phyloP scores from a whole-genome alignment of 1,140 invertebrate species.

The Pseudobourletiella spinata region DNA sequence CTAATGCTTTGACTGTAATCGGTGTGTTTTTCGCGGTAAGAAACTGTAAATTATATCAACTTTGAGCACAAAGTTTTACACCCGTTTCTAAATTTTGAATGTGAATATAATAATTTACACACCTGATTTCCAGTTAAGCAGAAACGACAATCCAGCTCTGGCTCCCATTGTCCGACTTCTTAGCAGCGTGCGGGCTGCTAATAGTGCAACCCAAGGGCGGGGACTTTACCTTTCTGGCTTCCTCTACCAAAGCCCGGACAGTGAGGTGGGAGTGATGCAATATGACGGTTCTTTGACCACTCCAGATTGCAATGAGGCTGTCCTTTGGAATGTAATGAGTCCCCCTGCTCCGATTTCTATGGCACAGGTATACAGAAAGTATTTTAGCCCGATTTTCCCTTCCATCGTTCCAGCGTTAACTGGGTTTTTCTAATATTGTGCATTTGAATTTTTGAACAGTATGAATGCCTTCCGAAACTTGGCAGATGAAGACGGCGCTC shows the following conservation, averaged over 20 bases:
- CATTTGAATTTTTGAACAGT: neutral
- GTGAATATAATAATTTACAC: too few relatives aligned
- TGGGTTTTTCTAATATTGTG: too few relatives aligned
- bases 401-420: too few relatives aligned
- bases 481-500: neutral
- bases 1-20: neutral
- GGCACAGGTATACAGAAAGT: neutral
- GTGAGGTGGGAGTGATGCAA: too few relatives aligned
- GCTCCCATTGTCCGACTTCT: neutral
- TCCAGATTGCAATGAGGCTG: neutral
- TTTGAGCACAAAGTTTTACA: too few relatives aligned
- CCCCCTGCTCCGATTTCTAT: neutral
- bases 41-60: too few relatives aligned
- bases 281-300: slow-evolving; percentile 3
- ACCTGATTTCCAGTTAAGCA: too few relatives aligned
- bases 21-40: neutral
- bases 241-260: too few relatives aligned
- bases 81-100: too few relatives aligned
- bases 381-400: too few relatives aligned
- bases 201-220: too few relatives aligned
- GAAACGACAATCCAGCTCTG: neutral
- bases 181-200: neutral
- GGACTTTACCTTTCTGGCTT: too few relatives aligned
- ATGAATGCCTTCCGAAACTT: neutral
- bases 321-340: neutral